These are phyloP conservation scores for Drosophila pectinifera DNA, from an alignment of 1,140 invertebrate genomes.

Conservation along the genomic window DNA sequence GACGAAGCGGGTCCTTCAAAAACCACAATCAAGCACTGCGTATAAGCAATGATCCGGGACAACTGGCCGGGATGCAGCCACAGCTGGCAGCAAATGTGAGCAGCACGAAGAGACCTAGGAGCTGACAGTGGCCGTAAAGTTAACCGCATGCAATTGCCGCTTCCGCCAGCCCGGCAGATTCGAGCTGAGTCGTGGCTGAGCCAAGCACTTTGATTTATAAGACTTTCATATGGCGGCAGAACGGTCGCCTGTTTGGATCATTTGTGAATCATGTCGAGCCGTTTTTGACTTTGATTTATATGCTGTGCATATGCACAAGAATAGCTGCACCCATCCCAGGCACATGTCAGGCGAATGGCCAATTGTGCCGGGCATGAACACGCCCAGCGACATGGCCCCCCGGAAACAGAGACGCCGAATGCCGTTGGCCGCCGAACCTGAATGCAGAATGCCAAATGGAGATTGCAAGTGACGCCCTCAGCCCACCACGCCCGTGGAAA, in stretches of 20 bases:
- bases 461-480: slow-evolving; percentile 44
- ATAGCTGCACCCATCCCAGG: slow-evolving; percentile 7
- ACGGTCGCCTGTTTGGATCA: slow-evolving; percentile 68
- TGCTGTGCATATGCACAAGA: slow-evolving; percentile 61
- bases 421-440: slow-evolving; percentile 28
- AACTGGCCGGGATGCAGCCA: slow-evolving; percentile 37
- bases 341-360: slow-evolving; percentile 22
- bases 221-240: slow-evolving; percentile 69
- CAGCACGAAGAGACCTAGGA: neutral
- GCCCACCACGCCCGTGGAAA: slow-evolving; percentile 6
- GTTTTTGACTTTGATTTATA: slow-evolving; percentile 80
- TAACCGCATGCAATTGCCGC: slow-evolving; percentile 53
- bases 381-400: slow-evolving; percentile 26
- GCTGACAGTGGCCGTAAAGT: slow-evolving; percentile 41
- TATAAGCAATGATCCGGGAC: slow-evolving; percentile 41
- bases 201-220: slow-evolving; percentile 70
- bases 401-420: slow-evolving; percentile 55
- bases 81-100: slow-evolving; percentile 17
- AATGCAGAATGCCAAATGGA: slow-evolving; percentile 27
- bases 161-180: slow-evolving; percentile 3
- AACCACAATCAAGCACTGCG: slow-evolving; percentile 12
- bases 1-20: neutral
- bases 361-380: slow-evolving; percentile 22
- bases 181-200: slow-evolving; percentile 18
- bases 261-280: slow-evolving; percentile 80